Evolutionary conservation across 2,797 vertebrate genomes (phyloP), one percentile per base, ranked within the genome.

Genomic region (Phalanger gymnotis): DNA sequence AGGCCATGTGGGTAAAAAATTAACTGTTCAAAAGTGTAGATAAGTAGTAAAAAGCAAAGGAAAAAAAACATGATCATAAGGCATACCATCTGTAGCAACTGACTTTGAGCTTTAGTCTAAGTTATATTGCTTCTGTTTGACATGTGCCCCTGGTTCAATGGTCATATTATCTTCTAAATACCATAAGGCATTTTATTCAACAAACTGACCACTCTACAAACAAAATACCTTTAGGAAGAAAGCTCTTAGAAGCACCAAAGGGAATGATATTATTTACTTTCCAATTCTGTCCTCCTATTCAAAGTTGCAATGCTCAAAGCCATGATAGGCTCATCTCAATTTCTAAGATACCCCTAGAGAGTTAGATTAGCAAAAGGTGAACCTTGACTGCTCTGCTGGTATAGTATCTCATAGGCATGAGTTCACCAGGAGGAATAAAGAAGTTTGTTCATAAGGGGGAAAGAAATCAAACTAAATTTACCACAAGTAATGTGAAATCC

Each of bases 151-250:
- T 90, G 30, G 51, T 90, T 90, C 34, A 92, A n/a, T 52, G 92
- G 6, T 56, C 91, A 14, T 93, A 12, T 56, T 91, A 90, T 47
- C 61, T 53, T 55, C 66, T 89, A 66, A 55, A 66, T 55, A 55
- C 40, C 2, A 51, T 56, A 53, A 30, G 57, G 12, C 40, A 91
- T 47, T 90, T 57, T 25, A 93, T 53, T 92, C 53, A 92, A 81
- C 53, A 92, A 90, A 30, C 31, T 9, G 94, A 14, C 87, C 53
- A 1, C 9, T 34, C 40, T 53, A 89, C 55, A 89, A 25, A 25
- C 61, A 95, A 94, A 89, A 56, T 73, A 92, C n/a, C 54, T 2
- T 81, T 51, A 90, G 92, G 92, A 3, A 28, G 93, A 91, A 91
- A 22, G 22, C 61, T 93, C 14, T 53, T 56, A 19, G 51, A 90